These are phyloP conservation scores for Enteromius unitaeniatus DNA, from an alignment of 2,797 vertebrate species.

Conservation along the genomic window DNA sequence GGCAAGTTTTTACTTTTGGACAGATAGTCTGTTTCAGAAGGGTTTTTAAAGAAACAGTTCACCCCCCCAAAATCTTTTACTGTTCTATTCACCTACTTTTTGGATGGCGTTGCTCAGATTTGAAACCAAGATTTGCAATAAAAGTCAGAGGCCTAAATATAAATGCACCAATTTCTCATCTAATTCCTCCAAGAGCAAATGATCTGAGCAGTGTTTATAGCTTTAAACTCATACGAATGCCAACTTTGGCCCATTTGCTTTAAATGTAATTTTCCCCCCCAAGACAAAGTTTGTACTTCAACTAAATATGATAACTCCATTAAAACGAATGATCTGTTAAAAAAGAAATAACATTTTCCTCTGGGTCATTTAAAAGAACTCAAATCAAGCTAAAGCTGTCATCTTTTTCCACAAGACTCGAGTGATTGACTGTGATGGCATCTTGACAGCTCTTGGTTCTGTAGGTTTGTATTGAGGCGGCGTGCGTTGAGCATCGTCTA, in stretches of 20 bases:
- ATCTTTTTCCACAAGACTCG: background rate
- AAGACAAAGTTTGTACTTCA: background rate
- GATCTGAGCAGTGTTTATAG: background rate
- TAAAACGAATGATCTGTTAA: background rate
- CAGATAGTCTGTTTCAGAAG: background rate
- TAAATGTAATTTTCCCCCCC: background rate
- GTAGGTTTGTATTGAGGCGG: slow-evolving; percentile 24
- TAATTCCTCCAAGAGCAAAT: background rate
- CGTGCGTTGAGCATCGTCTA: slow-evolving; percentile 23
- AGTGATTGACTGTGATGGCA: slow-evolving; percentile 15
- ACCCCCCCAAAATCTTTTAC: background rate
- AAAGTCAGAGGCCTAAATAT: background rate
- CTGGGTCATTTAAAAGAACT: slow-evolving; percentile 4
- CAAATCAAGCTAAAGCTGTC: background rate
- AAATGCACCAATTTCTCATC: background rate
- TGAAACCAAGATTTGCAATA: background rate
- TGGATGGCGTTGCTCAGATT: background rate
- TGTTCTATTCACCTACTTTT: background rate
- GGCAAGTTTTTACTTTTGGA: background rate
- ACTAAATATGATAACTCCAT: background rate
- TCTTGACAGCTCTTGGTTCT: slow-evolving; percentile 27
- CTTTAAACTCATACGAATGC: background rate
- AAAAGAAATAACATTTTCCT: background rate
- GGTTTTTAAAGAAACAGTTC: background rate
- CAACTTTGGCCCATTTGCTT: background rate